phyloP scores from a whole-genome alignment of 2,888 invertebrate genomes.

The Lydus trimaculatus region DNA sequence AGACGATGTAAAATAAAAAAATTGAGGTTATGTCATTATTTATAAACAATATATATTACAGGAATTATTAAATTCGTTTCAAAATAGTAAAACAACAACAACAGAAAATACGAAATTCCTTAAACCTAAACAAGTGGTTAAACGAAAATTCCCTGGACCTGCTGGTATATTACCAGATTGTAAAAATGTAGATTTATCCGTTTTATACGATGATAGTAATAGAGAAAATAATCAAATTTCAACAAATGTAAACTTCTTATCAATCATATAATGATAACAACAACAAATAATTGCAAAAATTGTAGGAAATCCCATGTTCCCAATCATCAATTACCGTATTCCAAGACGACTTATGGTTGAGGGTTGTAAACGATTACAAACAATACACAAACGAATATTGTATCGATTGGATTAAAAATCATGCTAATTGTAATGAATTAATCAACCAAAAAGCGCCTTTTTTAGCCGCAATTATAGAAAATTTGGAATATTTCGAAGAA shows the following conservation, averaged over 20 bases:
- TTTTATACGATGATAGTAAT: background rate
- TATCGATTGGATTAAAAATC: slow-evolving; percentile 40
- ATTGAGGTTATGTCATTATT: background rate
- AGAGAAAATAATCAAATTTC: background rate
- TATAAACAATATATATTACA: background rate
- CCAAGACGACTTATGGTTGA: slow-evolving; percentile 33
- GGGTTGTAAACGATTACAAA: slow-evolving; percentile 34
- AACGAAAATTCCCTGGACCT: slow-evolving; percentile 31
- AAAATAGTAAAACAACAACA: background rate
- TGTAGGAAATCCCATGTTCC: slow-evolving; percentile 35
- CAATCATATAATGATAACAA: background rate
- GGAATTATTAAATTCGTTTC: background rate
- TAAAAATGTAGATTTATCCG: background rate
- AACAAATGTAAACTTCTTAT: background rate
- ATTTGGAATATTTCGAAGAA: slow-evolving; percentile 28
- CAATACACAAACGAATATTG: slow-evolving; percentile 35
- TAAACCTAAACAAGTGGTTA: background rate
- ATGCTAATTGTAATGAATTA: slow-evolving; percentile 31
- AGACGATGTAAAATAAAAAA: background rate
- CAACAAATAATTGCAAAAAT: background rate
- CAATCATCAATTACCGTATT: slow-evolving; percentile 34
- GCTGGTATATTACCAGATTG: slow-evolving; percentile 20
- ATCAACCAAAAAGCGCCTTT: slow-evolving; percentile 44
- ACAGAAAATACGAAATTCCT: background rate
- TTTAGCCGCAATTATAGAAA: slow-evolving; percentile 42